Evolutionary conservation across 2,797 vertebrate genomes (phyloP), one percentile per base, ranked within the genome.

Genomic region (Malurus splendens): DNA sequence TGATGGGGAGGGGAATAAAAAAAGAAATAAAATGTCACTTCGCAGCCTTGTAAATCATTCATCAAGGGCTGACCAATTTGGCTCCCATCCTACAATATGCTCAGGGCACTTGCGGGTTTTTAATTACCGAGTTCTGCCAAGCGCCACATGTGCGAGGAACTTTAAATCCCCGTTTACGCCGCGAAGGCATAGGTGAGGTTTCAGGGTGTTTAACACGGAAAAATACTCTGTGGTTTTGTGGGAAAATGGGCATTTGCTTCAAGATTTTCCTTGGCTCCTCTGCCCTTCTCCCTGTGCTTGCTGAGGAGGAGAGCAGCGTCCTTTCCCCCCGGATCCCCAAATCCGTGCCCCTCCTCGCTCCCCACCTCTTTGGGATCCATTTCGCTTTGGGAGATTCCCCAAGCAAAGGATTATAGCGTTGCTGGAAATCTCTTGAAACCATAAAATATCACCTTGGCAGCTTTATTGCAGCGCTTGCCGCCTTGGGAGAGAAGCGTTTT

Each of bases 381-480:
- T 92, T 93, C 14, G 38, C 88, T 88, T 89, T 76, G 81, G 92
- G 95, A 95, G 88, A 95, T 94, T 95, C 95, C 95, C 94, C 90
- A 75, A 62, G 93, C 94, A 70, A 84, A 83, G 87, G 93, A 94
- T 95, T 95, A 92, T 89, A 82, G 85, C 64, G 92, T 83, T 83
- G 90, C 90, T 95, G 93, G 94, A 96, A 96, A 95, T 96, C 94
- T 95, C 93, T 92, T 95, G 94, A 87, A 95, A 95, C 95, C 95
- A 95, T 95, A 96, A 96, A 96, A 95, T 95, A 94, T 83, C 94
- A 94, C 90, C 94, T 93, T 96, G 94, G 93, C 94, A 95, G 94
- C 90, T 95, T 96, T 96, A 96, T 92, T 94, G 90, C 93, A 44
- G 71, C 15, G 12, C 91, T 93, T 52, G 68, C 95, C 65, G 92